Evolutionary conservation across 2,797 vertebrate species (phyloP), one percentile per base, ranked within the genome.

Genomic region (Trachurus trachurus): DNA sequence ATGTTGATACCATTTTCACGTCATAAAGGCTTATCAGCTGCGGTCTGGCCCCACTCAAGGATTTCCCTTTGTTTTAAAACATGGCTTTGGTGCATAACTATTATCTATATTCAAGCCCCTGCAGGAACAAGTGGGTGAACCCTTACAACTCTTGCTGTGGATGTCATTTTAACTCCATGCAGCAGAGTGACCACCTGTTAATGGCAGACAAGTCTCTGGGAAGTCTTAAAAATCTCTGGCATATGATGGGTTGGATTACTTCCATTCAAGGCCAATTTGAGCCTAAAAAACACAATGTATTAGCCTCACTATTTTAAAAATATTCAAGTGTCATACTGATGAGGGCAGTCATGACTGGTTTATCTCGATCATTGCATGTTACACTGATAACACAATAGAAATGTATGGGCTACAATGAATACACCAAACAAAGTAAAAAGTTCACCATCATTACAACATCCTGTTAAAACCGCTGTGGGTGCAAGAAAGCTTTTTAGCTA

Each of bases 91-190:
- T 83, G 86, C 74, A 76, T 73, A 87, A 88, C 81, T 88, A 93
- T 92, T 91, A 92, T 90, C 87, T 91, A 88, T 88, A 89, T 92
- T 83, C 81, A 85, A 90, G 94, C 93, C 94, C 93, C 94, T 95
- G 94, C 91, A 87, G 85, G 87, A 78, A 88, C 87, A 89, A 88
- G 87, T 26, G 81, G 94, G 93, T 95, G 92, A 95, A 95, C 94
- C 94, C 94, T 94, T 94, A 93, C 82, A 90, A 86, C 86, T 85
- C 85, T 85, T 77, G 86, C 92, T 90, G 90, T 88, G 88, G 88
- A 95, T 95, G 94, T 93, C 92, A 95, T 94, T 95, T 95, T 93
- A 93, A 93, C 94, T 93, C 87, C 77, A 86, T 89, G 91, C 92
- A 90, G 86, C 88, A 85, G 76, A 82, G 65, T 91, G 91, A 92